Evolutionary conservation across 2,888 invertebrate species (phyloP).

Genomic region (Coenonympha arcania): DNA sequence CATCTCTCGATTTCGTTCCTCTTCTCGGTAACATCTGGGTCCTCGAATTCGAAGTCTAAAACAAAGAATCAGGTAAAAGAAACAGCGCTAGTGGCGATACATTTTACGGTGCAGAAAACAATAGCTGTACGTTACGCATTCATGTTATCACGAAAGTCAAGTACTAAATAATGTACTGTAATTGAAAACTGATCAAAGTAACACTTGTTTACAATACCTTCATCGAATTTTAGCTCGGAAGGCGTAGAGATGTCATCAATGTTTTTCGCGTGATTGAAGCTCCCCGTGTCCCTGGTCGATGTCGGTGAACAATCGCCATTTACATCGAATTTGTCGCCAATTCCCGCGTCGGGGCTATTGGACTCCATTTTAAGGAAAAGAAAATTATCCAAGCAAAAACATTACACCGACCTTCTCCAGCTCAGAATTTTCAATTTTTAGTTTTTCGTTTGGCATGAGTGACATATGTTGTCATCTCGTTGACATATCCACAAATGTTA

Average conservation of each 20-base stretch:
- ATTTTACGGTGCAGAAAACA: not conserved
- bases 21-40: constrained; percentile 76
- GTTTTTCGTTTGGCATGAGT: not conserved
- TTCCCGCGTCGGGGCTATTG: constrained; percentile 47
- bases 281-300: constrained; percentile 40
- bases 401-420: constrained; percentile 56
- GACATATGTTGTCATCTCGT: no score
- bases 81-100: not conserved
- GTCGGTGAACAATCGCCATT: constrained; percentile 55
- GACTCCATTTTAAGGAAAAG: constrained; percentile 54
- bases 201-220: constrained; percentile 73
- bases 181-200: constrained; percentile 10
- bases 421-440: constrained; percentile 37
- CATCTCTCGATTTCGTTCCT: constrained; percentile 75
- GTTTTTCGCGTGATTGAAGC: constrained; percentile 60
- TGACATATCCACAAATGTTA: no score
- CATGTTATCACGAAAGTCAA: not conserved
- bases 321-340: constrained; percentile 48
- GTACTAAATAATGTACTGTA: not conserved
- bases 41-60: constrained; percentile 74
- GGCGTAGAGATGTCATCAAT: constrained; percentile 74
- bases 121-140: not conserved
- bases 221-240: constrained; percentile 80
- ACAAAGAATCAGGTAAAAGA: not conserved
- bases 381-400: constrained; percentile 56